A percentile compares a stretch with the other conserved stretches of the same genome.
Conservation (phyloP, 2,113 vertebrate genomes). For the Emydura subglobosa region DNA sequence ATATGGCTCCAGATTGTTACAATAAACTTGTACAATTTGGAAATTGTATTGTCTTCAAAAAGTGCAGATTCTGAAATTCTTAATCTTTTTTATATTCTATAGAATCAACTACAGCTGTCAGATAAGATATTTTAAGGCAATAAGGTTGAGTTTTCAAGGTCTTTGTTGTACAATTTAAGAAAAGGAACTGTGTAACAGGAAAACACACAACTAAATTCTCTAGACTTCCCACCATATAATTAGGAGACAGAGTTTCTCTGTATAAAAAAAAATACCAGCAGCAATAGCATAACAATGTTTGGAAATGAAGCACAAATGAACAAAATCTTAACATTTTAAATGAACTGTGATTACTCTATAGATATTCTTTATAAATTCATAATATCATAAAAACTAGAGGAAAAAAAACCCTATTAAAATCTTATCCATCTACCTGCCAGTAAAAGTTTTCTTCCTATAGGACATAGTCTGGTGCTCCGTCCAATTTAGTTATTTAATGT, state of each 20-base stretch:
- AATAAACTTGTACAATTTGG: background rate
- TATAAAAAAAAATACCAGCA: background rate
- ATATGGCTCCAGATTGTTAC: background rate
- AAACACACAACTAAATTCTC: background rate
- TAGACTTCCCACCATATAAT: background rate
- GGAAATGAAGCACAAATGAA: background rate
- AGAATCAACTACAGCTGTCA: background rate
- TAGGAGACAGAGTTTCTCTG: background rate
- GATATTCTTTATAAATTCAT: background rate
- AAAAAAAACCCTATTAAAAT: background rate
- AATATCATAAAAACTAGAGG: background rate
- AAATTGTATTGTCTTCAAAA: background rate
- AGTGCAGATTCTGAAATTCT: background rate
- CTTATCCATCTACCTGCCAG: background rate
- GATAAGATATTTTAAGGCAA: background rate
- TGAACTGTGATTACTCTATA: background rate
- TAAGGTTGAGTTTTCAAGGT: background rate
- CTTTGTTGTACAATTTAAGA: background rate
- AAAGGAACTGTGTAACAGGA: background rate
- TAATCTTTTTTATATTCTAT: too few species aligned
- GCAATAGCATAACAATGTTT: background rate
- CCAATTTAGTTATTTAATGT: background rate
- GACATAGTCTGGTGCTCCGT: background rate
- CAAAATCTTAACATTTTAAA: background rate
- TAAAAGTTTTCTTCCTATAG: background rate